Conservation (phyloP, 2,797 vertebrate genomes). For the Alectoris magna region DNA sequence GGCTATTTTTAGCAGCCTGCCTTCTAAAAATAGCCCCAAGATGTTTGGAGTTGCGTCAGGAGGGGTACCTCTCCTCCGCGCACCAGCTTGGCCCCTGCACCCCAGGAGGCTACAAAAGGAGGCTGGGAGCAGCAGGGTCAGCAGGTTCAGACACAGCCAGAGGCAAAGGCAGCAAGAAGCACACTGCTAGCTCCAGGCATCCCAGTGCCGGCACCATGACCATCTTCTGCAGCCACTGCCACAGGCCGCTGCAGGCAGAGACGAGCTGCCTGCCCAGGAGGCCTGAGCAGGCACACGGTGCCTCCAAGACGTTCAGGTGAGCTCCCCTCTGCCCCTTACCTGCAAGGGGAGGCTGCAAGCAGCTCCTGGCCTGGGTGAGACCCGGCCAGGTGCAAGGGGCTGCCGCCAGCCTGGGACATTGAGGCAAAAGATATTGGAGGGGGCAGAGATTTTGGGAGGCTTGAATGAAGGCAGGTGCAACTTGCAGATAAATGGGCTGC, state of each 20-base stretch:
- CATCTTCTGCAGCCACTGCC: conserved; percentile 73
- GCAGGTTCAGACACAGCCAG: conserved; percentile 56
- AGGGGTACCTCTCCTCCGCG: conserved; percentile 44
- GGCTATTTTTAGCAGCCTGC: conserved; percentile 71
- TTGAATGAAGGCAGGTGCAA: not conserved
- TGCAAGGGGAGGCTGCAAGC: not conserved
- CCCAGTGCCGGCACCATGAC: conserved; percentile 40
- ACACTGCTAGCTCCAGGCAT: not conserved
- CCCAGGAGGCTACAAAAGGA: conserved; percentile 70
- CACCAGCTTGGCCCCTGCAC: conserved; percentile 26
- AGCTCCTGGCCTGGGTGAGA: not conserved
- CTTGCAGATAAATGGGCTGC: not conserved
- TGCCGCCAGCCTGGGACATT: not conserved
- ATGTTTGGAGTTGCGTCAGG: conserved; percentile 70
- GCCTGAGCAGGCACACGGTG: not conserved
- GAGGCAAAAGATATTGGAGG: not conserved
- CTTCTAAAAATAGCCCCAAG: conserved; percentile 71
- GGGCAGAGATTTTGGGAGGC: not conserved
- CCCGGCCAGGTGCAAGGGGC: not conserved
- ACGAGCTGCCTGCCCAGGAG: not conserved
- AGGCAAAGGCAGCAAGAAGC: not conserved
- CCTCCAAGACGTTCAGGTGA: conserved; percentile 63
- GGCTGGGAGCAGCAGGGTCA: conserved; percentile 53
- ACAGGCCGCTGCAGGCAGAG: conserved; percentile 52
- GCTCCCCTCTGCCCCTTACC: not conserved